Evolutionary conservation across 2,113 vertebrate genomes (phyloP).

Genomic region (Lonchura striata): DNA sequence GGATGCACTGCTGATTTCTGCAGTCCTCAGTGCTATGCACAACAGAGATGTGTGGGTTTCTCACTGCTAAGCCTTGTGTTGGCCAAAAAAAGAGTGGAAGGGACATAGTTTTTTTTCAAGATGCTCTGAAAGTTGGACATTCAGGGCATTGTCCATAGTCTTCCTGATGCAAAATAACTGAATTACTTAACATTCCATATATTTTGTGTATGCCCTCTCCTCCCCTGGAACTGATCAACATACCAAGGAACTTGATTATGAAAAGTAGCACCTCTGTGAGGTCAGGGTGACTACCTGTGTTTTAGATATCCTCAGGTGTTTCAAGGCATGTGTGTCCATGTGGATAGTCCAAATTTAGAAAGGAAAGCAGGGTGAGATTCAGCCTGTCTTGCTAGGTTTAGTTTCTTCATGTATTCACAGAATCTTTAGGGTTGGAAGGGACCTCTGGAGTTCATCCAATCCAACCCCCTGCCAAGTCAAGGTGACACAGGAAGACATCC

Average conservation of each 20-base stretch:
- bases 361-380: background rate
- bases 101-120: background rate
- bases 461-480: background rate
- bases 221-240: background rate
- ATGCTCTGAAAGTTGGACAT: background rate
- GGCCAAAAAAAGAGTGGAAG: background rate
- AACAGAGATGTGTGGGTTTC: background rate
- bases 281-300: background rate
- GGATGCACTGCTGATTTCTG: background rate
- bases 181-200: background rate
- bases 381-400: background rate
- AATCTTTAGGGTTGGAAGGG: background rate
- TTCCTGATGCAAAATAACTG: background rate
- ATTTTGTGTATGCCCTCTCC: background rate
- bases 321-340: background rate
- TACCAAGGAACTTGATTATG: rapidly evolving
- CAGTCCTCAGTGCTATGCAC: background rate
- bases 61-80: background rate
- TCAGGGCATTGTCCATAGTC: background rate
- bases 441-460: background rate
- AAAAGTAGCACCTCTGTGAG: background rate
- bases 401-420: background rate
- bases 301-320: background rate
- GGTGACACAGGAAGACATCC: background rate
- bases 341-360: background rate